Evolutionary conservation across 2,797 vertebrate species (phyloP).

Genomic region (Odontamblyopus lacepedii): DNA sequence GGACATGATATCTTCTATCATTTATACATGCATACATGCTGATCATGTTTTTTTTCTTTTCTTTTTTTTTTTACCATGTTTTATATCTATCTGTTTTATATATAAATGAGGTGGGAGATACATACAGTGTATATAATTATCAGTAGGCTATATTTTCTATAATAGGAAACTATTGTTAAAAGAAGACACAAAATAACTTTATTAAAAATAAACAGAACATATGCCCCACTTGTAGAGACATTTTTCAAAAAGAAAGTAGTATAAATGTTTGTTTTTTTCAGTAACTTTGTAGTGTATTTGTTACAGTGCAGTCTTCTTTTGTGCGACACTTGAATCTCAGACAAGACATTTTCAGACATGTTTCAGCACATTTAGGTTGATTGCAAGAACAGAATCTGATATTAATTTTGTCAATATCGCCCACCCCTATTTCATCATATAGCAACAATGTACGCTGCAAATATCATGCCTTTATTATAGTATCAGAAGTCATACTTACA

Average conservation of each 20-base stretch:
- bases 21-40: background rate
- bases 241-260: no score
- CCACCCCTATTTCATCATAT: background rate
- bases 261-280: no score
- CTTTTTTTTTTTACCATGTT: background rate
- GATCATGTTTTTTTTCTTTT: background rate
- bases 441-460: background rate
- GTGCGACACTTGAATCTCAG: background rate
- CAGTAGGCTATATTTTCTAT: no score
- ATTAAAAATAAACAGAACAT: no score
- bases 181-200: no score
- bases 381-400: no score
- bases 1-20: background rate
- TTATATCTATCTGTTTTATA: background rate
- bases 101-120: background rate
- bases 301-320: background rate
- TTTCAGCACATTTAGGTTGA: background rate
- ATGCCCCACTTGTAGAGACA: no score
- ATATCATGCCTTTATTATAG: background rate
- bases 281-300: no score
- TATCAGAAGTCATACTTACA: conserved; percentile 83
- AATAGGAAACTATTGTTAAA: no score
- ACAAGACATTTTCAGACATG: background rate
- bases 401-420: background rate
- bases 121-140: no score